Evolutionary conservation across 2,113 vertebrate species (phyloP).

Genomic region (Mobula birostris): DNA sequence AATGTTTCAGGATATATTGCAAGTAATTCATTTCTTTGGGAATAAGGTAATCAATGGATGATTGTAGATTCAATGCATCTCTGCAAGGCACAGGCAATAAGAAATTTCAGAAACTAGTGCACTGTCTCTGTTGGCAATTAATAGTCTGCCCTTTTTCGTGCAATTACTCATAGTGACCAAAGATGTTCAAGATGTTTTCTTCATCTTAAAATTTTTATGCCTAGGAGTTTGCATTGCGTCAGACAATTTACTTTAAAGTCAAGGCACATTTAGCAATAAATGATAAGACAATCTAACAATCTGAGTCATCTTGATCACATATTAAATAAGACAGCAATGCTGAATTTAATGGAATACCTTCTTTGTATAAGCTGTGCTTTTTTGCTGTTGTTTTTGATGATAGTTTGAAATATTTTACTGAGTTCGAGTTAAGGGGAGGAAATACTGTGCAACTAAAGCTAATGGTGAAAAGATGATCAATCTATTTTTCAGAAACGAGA

Average conservation of each 20-base stretch:
- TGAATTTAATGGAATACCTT: background rate
- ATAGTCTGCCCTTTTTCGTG: background rate
- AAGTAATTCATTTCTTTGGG: background rate
- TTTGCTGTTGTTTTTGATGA: background rate
- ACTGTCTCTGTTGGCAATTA: background rate
- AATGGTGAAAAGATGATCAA: background rate
- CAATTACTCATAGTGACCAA: constrained; percentile 24
- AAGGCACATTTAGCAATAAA: constrained; percentile 41
- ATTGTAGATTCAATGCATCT: background rate
- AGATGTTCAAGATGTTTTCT: constrained; percentile 9
- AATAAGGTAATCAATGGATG: background rate
- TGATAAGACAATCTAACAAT: constrained; percentile 21
- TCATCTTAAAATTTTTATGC: background rate
- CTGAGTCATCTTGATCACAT: constrained; percentile 38
- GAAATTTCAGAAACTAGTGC: background rate
- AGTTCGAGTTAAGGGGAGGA: background rate
- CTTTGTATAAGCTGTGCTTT: background rate
- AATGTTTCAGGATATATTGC: background rate
- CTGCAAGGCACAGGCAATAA: background rate
- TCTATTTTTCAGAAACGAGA: background rate
- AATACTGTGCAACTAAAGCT: background rate
- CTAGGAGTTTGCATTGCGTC: constrained; percentile 50
- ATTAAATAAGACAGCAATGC: background rate
- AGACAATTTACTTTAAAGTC: constrained; percentile 42
- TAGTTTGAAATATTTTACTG: background rate